phyloP scores from a whole-genome alignment of 2,113 vertebrate genomes.

The Pionites leucogaster region DNA sequence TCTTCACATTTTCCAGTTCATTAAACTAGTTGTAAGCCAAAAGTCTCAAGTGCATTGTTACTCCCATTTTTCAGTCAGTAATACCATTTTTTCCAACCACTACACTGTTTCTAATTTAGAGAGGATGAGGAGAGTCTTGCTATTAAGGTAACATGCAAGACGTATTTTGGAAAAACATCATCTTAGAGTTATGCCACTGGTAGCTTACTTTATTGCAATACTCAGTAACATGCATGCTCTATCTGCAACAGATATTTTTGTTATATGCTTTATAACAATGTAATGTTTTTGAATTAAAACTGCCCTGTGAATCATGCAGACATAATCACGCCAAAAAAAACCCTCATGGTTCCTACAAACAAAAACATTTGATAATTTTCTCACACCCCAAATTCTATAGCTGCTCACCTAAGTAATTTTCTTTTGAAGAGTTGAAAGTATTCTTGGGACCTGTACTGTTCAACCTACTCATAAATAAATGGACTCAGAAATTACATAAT shows the following conservation, averaged over 20 bases:
- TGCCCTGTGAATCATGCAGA: neutral
- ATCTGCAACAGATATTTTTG: neutral
- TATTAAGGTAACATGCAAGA: neutral
- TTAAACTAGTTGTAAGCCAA: neutral
- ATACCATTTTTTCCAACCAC: neutral
- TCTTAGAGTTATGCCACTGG: neutral
- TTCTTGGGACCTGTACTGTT: neutral
- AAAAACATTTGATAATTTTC: neutral
- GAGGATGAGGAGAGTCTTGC: neutral
- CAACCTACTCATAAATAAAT: neutral
- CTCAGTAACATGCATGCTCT: neutral
- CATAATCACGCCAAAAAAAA: neutral
- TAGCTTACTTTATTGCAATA: neutral
- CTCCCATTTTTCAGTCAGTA: neutral
- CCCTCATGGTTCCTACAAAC: neutral
- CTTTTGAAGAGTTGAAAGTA: neutral
- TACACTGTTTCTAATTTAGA: neutral
- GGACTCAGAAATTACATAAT: neutral
- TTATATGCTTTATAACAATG: neutral
- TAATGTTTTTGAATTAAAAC: neutral
- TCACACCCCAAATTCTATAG: neutral
- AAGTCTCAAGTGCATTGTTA: neutral
- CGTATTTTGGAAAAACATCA: neutral
- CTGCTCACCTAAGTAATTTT: neutral
- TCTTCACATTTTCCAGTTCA: neutral